These are phyloP conservation scores for Cherax destructor DNA, from an alignment of 1,140 invertebrate species.

Conservation along the genomic window DNA sequence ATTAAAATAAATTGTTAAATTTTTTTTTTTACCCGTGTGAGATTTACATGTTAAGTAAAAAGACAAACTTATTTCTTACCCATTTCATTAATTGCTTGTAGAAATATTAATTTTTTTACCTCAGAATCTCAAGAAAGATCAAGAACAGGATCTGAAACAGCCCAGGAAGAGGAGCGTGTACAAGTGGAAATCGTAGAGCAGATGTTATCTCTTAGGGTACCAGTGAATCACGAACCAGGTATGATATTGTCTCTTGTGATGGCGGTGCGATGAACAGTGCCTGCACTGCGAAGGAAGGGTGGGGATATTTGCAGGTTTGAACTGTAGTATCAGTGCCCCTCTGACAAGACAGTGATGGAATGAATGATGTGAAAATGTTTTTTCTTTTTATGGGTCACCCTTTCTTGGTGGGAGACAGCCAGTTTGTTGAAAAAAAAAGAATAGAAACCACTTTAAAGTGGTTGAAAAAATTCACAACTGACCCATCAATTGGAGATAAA, in stretches of 20 bases:
- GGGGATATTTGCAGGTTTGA: neutral
- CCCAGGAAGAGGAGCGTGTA: conserved; percentile 48
- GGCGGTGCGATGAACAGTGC: neutral
- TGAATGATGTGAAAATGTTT: too few species aligned
- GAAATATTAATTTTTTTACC: neutral
- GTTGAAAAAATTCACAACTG: too few species aligned
- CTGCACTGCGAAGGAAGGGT: too few species aligned
- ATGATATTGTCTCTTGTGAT: neutral
- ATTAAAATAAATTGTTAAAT: too few species aligned
- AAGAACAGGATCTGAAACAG: conserved; percentile 21
- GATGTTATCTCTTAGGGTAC: conserved; percentile 52
- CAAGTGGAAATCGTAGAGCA: conserved; percentile 52
- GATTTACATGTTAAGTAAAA: too few species aligned
- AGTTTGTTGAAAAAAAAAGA: neutral
- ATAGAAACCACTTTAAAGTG: neutral
- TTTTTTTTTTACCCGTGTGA: too few species aligned
- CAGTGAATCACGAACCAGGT: conserved; percentile 56
- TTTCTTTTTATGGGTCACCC: too few species aligned
- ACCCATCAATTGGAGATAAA: too few species aligned
- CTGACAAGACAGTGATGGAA: too few species aligned
- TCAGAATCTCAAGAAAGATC: conserved; percentile 22
- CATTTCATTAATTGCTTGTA: neutral
- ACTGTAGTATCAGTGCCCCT: too few species aligned
- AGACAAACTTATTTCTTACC: too few species aligned
- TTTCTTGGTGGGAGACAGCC: too few species aligned